phyloP scores from a whole-genome alignment of 2,797 vertebrate species.

The Cyclura pinguis region DNA sequence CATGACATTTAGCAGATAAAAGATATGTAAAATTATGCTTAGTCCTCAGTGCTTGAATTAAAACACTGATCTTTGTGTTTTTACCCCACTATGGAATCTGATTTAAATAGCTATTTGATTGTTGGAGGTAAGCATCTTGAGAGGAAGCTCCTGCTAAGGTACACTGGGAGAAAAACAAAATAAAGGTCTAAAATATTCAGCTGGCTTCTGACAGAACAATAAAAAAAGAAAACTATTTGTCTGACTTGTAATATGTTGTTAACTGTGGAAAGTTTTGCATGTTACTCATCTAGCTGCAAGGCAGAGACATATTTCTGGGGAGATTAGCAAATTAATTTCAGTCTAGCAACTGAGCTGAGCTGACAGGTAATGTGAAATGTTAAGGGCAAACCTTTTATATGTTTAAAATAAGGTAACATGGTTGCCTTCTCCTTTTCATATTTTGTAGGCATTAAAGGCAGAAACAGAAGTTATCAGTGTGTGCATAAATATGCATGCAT shows the following conservation, averaged over 20 bases:
- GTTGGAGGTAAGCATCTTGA: background rate
- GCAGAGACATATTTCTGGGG: conserved; percentile 1
- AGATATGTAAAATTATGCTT: background rate
- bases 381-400: conserved; percentile 13
- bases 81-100: background rate
- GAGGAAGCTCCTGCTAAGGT: background rate
- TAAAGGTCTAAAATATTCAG: background rate
- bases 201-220: background rate
- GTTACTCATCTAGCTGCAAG: conserved; percentile 18
- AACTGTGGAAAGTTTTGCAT: background rate
- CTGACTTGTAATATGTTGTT: conserved; percentile 4
- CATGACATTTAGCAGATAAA: too few relatives aligned
- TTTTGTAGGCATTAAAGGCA: background rate
- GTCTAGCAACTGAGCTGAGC: conserved; percentile 7
- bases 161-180: background rate
- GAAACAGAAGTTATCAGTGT: background rate
- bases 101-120: background rate
- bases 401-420: background rate
- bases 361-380: conserved; percentile 20
- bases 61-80: background rate
- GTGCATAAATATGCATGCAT: background rate
- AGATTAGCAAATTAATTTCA: conserved; percentile 30
- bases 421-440: background rate
- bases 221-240: background rate
- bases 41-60: background rate